Percentiles rank a stretch among this genome's conserved stretches.
These are phyloP conservation scores for Neosilurus hyrtlii DNA, from an alignment of 2,797 vertebrate species.

Conservation along the genomic window DNA sequence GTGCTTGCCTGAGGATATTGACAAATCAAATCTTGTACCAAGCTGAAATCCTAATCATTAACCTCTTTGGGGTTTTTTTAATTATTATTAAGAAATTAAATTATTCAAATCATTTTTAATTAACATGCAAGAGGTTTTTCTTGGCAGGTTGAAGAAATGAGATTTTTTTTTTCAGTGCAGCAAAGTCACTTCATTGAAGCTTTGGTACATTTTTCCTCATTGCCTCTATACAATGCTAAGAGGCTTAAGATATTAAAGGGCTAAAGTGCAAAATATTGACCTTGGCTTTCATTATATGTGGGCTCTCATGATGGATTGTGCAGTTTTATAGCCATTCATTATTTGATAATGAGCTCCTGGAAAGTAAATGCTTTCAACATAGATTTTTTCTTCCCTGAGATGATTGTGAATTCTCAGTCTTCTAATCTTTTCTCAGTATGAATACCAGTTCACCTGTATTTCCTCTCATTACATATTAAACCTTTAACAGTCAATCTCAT, in stretches of 20 bases:
- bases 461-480: conserved; percentile 45
- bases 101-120: conserved; percentile 22
- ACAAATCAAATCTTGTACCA: conserved; percentile 6
- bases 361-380: not conserved
- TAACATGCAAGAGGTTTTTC: conserved; percentile 23
- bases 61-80: not conserved
- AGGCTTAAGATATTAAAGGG: conserved; percentile 31
- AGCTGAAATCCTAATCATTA: conserved; percentile 15
- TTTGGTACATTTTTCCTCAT: not conserved
- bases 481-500: conserved; percentile 53
- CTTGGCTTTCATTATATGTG: conserved; percentile 13
- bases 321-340: conserved; percentile 14
- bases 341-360: conserved; percentile 28
- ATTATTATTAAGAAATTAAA: not conserved
- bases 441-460: conserved; percentile 45
- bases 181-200: not conserved
- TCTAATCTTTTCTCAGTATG: conserved; percentile 24
- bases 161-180: not conserved
- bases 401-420: not conserved
- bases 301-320: conserved; percentile 2
- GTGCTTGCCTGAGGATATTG: not conserved
- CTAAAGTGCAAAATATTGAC: conserved; percentile 13
- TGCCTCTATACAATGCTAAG: conserved; percentile 12
- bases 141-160: not conserved
- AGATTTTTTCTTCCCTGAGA: not conserved